Conservation (phyloP, 1,140 invertebrate genomes). For the Drosophila nigromelanica region DNA sequence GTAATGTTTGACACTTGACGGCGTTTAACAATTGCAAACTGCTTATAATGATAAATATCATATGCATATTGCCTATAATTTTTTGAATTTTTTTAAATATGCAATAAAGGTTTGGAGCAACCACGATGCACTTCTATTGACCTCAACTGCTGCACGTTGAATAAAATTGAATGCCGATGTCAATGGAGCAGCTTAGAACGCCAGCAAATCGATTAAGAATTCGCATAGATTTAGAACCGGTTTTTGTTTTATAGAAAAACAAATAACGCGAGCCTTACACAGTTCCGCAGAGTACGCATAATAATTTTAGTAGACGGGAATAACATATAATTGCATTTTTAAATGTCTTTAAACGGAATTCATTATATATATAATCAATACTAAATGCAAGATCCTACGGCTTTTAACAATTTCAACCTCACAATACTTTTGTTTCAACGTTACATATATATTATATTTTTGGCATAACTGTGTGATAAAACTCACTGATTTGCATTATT, state of each 20-base stretch:
- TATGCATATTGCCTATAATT: slow-evolving; percentile 3
- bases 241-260: slow-evolving; percentile 13
- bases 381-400: too few species aligned
- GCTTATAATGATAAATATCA: slow-evolving; percentile 8
- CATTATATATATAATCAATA: too few species aligned
- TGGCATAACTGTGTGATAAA: background rate
- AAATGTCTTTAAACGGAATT: too few species aligned
- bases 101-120: background rate
- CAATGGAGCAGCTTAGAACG: slow-evolving; percentile 25
- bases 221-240: slow-evolving; percentile 38
- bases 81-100: background rate
- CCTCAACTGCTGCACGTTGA: slow-evolving; percentile 5
- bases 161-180: slow-evolving; percentile 18
- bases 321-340: background rate
- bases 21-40: background rate
- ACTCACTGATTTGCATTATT: background rate
- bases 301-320: background rate
- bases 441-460: slow-evolving; percentile 1
- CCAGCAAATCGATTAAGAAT: slow-evolving; percentile 31
- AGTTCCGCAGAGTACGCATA: background rate
- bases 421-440: background rate
- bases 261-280: slow-evolving; percentile 13
- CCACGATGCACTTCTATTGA: slow-evolving; percentile 3
- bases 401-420: background rate
- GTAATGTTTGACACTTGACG: slow-evolving; percentile 12